A percentile compares a stretch with the other conserved stretches of the same genome.
These are phyloP conservation scores for Mellilla xanthometata DNA, from an alignment of 2,888 invertebrate genomes.

Conservation along the genomic window DNA sequence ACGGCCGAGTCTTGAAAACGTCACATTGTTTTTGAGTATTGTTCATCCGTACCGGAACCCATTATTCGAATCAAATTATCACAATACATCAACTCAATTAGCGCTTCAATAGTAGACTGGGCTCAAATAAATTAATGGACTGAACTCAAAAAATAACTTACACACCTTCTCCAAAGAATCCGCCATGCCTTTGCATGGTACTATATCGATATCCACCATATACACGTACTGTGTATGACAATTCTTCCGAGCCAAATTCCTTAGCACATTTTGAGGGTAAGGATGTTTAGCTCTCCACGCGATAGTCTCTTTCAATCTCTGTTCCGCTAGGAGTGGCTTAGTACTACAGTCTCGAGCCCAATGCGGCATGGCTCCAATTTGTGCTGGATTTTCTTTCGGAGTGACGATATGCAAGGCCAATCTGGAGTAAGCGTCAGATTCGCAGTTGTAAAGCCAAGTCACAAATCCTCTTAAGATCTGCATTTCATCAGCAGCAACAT, in stretches of 20 bases:
- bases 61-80: too few relatives aligned
- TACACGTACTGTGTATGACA: not conserved
- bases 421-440: not conserved
- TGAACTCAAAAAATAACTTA: too few relatives aligned
- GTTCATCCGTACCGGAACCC: too few relatives aligned
- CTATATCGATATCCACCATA: not conserved
- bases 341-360: not conserved
- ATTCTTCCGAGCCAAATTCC: not conserved
- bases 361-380: not conserved
- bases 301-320: not conserved
- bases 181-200: not conserved
- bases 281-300: not conserved
- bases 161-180: not conserved
- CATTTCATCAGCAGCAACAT: not conserved
- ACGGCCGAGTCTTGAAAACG: too few relatives aligned
- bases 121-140: too few relatives aligned
- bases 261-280: not conserved
- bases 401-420: not conserved
- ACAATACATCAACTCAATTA: too few relatives aligned
- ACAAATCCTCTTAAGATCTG: not conserved
- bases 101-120: too few relatives aligned
- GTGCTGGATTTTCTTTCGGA: not conserved
- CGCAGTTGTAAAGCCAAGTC: not conserved
- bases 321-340: not conserved
- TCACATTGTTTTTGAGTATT: too few relatives aligned